A percentile compares a stretch with the other conserved stretches of the same genome.
phyloP scores from a whole-genome alignment of 2,113 vertebrate species.

The Cryptoleucopteryx plumbea region DNA sequence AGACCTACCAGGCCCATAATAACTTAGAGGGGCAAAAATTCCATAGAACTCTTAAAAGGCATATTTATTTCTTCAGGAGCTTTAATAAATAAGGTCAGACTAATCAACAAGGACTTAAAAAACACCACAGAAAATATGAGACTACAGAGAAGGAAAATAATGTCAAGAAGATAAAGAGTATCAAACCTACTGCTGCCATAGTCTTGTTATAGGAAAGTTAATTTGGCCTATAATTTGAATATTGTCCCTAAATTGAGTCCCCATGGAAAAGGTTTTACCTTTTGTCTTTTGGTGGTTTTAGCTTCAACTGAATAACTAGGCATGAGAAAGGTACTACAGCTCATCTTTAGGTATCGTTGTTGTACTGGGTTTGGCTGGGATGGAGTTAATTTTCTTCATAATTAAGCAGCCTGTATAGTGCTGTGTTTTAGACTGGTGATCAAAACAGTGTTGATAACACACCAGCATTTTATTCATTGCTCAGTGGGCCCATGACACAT shows the following conservation, averaged over 20 bases:
- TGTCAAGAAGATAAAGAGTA: background rate
- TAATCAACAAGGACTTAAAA: background rate
- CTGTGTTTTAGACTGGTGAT: background rate
- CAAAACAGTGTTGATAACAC: background rate
- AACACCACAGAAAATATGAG: background rate
- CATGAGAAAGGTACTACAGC: background rate
- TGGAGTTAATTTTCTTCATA: background rate
- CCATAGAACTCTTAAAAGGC: background rate
- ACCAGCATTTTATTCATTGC: background rate
- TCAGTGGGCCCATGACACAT: background rate
- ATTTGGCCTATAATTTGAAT: background rate
- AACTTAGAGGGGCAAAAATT: background rate
- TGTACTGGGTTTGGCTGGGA: background rate
- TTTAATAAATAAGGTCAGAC: background rate
- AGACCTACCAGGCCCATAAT: background rate
- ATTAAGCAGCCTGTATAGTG: background rate
- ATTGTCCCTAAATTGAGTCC: background rate
- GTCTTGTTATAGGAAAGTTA: background rate
- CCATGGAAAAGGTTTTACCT: background rate
- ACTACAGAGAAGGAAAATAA: background rate
- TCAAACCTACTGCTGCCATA: background rate
- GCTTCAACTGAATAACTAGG: background rate
- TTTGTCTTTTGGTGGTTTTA: background rate
- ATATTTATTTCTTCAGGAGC: background rate
- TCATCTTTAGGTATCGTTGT: background rate